These are phyloP conservation scores for Drosophila tristis DNA, from an alignment of 1,140 invertebrate genomes.

Conservation along the genomic window DNA sequence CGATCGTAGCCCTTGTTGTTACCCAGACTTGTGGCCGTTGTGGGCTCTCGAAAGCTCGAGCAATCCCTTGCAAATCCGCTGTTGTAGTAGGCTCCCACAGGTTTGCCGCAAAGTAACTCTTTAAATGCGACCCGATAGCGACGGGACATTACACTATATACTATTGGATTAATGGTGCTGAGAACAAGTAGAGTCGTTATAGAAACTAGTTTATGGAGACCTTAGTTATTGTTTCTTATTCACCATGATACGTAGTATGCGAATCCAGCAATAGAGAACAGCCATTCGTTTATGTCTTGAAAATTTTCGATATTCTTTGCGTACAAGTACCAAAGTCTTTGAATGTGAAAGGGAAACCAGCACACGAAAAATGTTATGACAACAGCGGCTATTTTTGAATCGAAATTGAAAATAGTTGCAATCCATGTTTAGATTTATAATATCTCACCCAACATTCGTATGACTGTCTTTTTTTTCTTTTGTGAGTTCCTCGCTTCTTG, in stretches of 20 bases:
- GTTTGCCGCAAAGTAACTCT: constrained; percentile 87
- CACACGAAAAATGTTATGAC: constrained; percentile 98
- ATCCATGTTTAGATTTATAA: background rate
- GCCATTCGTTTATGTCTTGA: constrained; percentile 89
- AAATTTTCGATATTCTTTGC: constrained; percentile 87
- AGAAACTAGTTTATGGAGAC: background rate
- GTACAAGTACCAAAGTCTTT: constrained; percentile 92
- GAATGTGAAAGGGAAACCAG: constrained; percentile 98
- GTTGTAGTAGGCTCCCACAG: constrained; percentile 73
- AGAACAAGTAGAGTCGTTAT: background rate
- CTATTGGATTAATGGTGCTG: constrained; percentile 93
- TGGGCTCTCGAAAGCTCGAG: constrained; percentile 86
- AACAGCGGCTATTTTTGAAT: constrained; percentile 91
- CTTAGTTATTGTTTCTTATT: background rate
- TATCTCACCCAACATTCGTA: constrained; percentile 91
- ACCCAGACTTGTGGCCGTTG: constrained; percentile 51
- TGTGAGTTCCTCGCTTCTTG: constrained; percentile 88
- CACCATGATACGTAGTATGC: constrained; percentile 93
- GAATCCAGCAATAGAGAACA: constrained; percentile 92
- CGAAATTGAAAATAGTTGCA: background rate
- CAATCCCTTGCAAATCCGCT: constrained; percentile 85
- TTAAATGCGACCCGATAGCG: constrained; percentile 93
- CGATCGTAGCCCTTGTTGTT: constrained; percentile 57
- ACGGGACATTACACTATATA: constrained; percentile 95
- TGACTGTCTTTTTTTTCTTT: constrained; percentile 89